These are phyloP conservation scores for Lasiommata megera DNA, from an alignment of 2,888 invertebrate species.

Conservation along the genomic window DNA sequence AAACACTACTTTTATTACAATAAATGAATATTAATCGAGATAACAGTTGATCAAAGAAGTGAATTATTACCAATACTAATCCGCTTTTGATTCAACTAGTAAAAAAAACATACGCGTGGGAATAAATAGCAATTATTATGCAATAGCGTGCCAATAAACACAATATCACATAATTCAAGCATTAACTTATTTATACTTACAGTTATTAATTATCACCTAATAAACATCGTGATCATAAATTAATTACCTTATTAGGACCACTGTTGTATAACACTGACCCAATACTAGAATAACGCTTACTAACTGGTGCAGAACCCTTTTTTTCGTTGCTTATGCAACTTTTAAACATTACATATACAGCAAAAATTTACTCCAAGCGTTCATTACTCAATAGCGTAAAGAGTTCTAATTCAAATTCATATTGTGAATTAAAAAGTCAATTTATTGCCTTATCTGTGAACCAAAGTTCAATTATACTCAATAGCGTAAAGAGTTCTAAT, in stretches of 20 bases:
- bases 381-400: not conserved
- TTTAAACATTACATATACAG: not conserved
- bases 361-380: not conserved
- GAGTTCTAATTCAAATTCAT: conserved; percentile 1
- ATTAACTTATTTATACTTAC: not conserved
- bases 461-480: too few relatives aligned
- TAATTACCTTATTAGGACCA: not conserved
- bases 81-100: not conserved
- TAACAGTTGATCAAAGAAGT: not conserved
- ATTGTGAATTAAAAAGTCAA: not conserved
- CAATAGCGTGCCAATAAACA: not conserved
- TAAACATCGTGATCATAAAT: not conserved
- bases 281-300: conserved; percentile 15
- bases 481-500: not conserved
- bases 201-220: conserved; percentile 5
- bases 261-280: conserved; percentile 17
- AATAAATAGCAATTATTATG: conserved; percentile 2
- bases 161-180: not conserved
- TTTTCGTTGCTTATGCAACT: conserved; percentile 8
- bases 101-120: not conserved
- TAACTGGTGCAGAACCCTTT: conserved; percentile 16
- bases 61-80: not conserved
- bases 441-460: not conserved
- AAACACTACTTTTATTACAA: too few relatives aligned
- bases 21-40: not conserved